A percentile compares a stretch with the other conserved stretches of the same genome.
Evolutionary conservation across 2,888 invertebrate genomes (phyloP).

Genomic region (Stenolophus ochropezus): DNA sequence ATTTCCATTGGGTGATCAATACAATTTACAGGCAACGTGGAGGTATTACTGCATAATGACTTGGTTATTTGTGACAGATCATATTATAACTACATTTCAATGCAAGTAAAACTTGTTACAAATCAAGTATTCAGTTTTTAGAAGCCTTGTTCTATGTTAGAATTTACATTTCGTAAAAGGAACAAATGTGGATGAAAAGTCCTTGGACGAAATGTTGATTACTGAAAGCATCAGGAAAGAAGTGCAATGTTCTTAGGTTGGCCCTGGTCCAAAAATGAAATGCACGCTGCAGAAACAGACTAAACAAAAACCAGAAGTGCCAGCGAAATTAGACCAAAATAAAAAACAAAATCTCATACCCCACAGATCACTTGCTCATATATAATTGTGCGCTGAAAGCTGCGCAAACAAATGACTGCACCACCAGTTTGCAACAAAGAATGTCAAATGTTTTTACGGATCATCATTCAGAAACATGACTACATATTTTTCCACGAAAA

Average conservation of each 20-base stretch:
- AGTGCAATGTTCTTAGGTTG: slow-evolving; percentile 23
- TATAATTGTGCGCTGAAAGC: background rate
- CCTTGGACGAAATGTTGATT: background rate
- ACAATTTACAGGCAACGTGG: too few species aligned
- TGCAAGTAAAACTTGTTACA: too few species aligned
- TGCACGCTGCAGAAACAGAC: slow-evolving; percentile 23
- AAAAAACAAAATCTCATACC: slow-evolving; percentile 4
- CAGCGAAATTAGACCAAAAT: slow-evolving; percentile 4
- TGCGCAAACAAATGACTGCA: background rate
- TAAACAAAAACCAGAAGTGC: slow-evolving; percentile 23
- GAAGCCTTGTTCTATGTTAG: too few species aligned
- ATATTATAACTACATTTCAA: too few species aligned
- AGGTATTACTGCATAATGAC: too few species aligned
- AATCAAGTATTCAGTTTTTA: too few species aligned
- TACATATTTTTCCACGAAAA: too few species aligned
- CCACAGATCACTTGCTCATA: background rate
- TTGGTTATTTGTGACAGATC: too few species aligned
- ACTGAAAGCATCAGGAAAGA: slow-evolving; percentile 12
- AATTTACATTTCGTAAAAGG: background rate
- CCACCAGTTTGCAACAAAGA: too few species aligned
- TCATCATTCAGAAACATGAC: too few species aligned
- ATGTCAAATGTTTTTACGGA: too few species aligned
- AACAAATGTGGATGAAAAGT: background rate
- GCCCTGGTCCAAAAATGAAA: slow-evolving; percentile 19
- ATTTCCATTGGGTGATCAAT: too few species aligned